phyloP scores from a whole-genome alignment of 2,888 invertebrate genomes.

The Phragmatobia fuliginosa region DNA sequence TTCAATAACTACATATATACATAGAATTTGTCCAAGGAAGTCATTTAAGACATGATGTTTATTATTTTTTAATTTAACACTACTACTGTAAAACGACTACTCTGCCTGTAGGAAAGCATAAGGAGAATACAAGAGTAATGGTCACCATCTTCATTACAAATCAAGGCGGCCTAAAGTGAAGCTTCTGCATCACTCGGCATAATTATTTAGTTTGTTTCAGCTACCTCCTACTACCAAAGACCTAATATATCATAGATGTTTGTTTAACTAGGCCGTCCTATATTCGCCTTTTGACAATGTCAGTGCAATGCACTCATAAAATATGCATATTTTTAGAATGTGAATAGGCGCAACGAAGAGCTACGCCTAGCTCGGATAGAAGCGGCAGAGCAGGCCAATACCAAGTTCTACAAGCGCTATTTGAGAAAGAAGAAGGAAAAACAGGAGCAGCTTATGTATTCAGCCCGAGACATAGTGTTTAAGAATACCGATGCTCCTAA shows the following conservation, averaged over 20 bases:
- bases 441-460: constrained; percentile 71
- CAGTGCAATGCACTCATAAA: neutral
- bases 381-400: constrained; percentile 72
- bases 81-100: no score
- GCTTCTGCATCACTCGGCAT: no score
- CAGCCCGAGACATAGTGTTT: constrained; percentile 77
- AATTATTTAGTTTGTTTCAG: neutral
- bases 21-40: neutral
- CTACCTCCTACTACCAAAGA: neutral
- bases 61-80: no score
- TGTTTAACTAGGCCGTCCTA: no score
- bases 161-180: no score
- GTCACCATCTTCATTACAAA: no score
- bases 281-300: neutral
- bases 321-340: constrained; percentile 63
- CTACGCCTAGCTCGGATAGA: constrained; percentile 68
- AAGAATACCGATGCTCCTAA: constrained; percentile 82
- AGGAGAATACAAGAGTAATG: no score
- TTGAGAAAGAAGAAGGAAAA: constrained; percentile 67
- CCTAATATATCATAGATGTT: neutral
- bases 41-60: no score
- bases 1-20: neutral
- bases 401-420: constrained; percentile 74
- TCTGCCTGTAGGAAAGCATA: no score
- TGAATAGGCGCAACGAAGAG: constrained; percentile 80